Conservation (phyloP, 2,113 vertebrate genomes). For the Atherinomorus stipes region DNA sequence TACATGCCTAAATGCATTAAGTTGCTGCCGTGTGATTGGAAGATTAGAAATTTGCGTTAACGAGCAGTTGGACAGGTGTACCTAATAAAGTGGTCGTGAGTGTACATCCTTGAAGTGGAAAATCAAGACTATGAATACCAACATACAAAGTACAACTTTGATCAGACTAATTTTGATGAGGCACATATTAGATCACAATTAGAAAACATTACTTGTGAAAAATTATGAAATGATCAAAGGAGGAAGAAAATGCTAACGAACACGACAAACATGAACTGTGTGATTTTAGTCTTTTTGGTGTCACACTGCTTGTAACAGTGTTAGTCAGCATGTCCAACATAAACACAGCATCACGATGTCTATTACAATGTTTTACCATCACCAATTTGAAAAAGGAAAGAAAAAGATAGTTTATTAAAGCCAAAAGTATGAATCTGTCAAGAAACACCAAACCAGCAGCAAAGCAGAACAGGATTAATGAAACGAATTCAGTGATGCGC, state of each 20-base stretch:
- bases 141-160: not conserved
- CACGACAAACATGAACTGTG: not conserved
- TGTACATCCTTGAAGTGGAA: not conserved
- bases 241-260: not conserved
- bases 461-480: slow-evolving; percentile 16
- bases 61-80: too few species aligned
- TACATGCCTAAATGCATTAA: too few species aligned
- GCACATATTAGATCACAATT: not conserved
- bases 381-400: not conserved
- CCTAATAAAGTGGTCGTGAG: too few species aligned
- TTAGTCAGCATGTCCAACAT: not conserved
- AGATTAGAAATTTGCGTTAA: too few species aligned
- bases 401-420: not conserved
- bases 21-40: too few species aligned
- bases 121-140: not conserved
- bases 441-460: slow-evolving; percentile 1
- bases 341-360: slow-evolving; percentile 17
- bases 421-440: not conserved
- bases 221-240: not conserved
- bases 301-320: not conserved
- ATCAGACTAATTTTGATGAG: not conserved
- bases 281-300: not conserved
- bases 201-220: not conserved
- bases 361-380: not conserved
- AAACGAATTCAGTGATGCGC: slow-evolving; percentile 27